Percentiles rank a stretch among this genome's conserved stretches.
Evolutionary conservation across 2,888 invertebrate genomes (phyloP).

Genomic region (Acleris cristana): DNA sequence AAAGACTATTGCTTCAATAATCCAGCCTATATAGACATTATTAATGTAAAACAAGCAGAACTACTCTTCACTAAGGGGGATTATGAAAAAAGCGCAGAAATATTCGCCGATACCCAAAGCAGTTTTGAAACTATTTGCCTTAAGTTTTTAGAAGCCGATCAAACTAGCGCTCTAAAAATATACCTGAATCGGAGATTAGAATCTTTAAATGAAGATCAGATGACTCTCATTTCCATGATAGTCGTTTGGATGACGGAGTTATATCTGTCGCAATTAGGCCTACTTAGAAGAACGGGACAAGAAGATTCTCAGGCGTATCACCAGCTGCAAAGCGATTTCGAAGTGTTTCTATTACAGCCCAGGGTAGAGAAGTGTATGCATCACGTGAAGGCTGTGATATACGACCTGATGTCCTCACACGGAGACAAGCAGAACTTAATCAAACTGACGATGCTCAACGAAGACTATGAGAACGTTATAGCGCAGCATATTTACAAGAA

Average conservation of each 20-base stretch:
- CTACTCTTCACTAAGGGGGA: slow-evolving; percentile 90
- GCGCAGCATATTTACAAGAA: slow-evolving; percentile 94
- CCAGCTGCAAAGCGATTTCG: slow-evolving; percentile 89
- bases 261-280: slow-evolving; percentile 94
- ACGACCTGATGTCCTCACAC: slow-evolving; percentile 96
- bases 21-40: slow-evolving; percentile 91
- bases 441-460: slow-evolving; percentile 93
- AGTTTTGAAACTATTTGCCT: slow-evolving; percentile 97
- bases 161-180: slow-evolving; percentile 93
- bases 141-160: slow-evolving; percentile 92
- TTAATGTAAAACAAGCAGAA: slow-evolving; percentile 95
- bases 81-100: slow-evolving; percentile 92
- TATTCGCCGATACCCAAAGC: slow-evolving; percentile 94
- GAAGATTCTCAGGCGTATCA: slow-evolving; percentile 78
- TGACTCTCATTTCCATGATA: slow-evolving; percentile 95
- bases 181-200: slow-evolving; percentile 94
- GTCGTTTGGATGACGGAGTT: slow-evolving; percentile 98
- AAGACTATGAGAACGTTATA: slow-evolving; percentile 96
- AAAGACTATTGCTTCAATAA: slow-evolving; percentile 93
- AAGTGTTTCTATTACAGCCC: slow-evolving; percentile 88
- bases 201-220: slow-evolving; percentile 88
- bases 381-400: slow-evolving; percentile 92
- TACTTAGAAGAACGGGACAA: slow-evolving; percentile 81
- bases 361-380: slow-evolving; percentile 91
- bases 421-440: slow-evolving; percentile 96